Evolutionary conservation across 2,797 vertebrate species (phyloP).

Genomic region (Sparidentex hasta): DNA sequence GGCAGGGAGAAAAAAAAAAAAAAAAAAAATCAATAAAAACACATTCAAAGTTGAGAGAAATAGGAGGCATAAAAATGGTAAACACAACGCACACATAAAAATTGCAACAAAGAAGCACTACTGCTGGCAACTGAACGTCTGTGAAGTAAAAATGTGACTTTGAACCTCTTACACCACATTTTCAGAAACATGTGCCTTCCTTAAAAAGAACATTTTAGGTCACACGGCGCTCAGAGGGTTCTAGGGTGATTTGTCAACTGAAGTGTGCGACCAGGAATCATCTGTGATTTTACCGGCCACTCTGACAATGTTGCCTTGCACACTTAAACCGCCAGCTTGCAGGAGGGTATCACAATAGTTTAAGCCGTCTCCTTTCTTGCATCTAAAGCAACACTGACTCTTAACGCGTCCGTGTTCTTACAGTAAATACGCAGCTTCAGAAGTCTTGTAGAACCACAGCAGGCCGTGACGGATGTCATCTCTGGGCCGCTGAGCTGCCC

Average conservation of each 20-base stretch:
- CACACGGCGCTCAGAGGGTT: background rate
- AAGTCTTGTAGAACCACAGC: slow-evolving; percentile 32
- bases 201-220: background rate
- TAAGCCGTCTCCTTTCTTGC: background rate
- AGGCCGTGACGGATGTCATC: slow-evolving; percentile 79
- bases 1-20: background rate
- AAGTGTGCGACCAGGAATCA: background rate
- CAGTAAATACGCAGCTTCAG: slow-evolving; percentile 26
- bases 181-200: background rate
- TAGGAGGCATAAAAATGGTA: background rate
- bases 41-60: background rate
- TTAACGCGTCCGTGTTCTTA: background rate
- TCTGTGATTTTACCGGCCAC: background rate
- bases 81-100: background rate
- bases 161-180: background rate
- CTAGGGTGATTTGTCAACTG: background rate
- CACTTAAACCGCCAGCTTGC: background rate
- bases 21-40: background rate
- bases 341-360: background rate
- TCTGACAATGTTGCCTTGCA: background rate
- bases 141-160: too few species aligned
- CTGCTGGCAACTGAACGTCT: background rate
- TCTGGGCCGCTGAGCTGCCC: slow-evolving; percentile 74
- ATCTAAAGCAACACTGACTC: background rate
- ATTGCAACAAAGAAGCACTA: background rate